phyloP scores from a whole-genome alignment of 2,113 vertebrate species.

The Neodon shergylaensis region DNA sequence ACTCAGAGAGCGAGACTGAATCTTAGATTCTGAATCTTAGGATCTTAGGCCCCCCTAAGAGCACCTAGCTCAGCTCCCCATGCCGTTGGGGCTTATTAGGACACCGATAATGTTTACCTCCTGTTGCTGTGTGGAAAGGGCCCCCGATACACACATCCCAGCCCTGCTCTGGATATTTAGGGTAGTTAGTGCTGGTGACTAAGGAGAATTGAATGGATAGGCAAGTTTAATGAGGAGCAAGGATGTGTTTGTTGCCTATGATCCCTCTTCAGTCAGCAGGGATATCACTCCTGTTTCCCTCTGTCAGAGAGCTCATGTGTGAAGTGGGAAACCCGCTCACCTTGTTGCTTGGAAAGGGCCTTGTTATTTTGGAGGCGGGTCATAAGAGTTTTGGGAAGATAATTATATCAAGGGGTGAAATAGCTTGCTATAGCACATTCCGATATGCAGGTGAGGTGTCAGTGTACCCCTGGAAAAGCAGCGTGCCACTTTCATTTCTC shows the following conservation, averaged over 20 bases:
- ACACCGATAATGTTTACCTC: neutral
- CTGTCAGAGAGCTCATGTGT: neutral
- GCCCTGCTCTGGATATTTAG: neutral
- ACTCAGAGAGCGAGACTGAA: neutral
- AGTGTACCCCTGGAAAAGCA: neutral
- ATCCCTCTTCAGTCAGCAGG: neutral
- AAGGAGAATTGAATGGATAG: neutral
- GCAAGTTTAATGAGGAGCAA: neutral
- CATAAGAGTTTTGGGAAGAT: neutral
- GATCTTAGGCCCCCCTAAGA: neutral
- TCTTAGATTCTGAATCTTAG: too few species aligned
- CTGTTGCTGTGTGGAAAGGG: neutral
- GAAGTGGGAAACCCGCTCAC: neutral
- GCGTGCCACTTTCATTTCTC: neutral
- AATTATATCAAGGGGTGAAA: neutral
- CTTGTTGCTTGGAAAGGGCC: neutral
- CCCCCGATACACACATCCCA: neutral
- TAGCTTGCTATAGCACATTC: neutral
- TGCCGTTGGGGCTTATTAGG: neutral
- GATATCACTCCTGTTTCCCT: neutral
- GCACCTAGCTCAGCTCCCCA: neutral
- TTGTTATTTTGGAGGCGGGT: neutral
- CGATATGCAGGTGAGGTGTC: neutral
- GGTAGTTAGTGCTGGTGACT: neutral
- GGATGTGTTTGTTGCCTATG: neutral